Conservation (phyloP, 2,888 invertebrate species). For the Carcina quercana region DNA sequence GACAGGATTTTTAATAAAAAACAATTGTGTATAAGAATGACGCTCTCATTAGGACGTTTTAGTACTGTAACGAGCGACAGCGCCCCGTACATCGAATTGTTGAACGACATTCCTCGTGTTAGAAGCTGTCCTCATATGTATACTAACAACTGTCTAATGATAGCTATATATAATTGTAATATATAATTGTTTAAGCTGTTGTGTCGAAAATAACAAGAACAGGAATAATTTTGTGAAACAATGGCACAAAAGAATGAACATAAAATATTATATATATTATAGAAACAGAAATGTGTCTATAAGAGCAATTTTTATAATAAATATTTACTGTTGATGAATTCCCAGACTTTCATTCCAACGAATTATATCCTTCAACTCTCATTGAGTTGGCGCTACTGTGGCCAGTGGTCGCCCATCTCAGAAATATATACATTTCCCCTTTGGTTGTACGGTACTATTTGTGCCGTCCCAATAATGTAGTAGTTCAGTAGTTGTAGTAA, state of each 20-base stretch:
- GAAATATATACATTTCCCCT: too few species aligned
- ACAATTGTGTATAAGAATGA: slow-evolving; percentile 63
- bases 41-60: slow-evolving; percentile 56
- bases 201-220: slow-evolving; percentile 72
- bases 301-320: slow-evolving; percentile 76
- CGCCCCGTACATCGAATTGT: slow-evolving; percentile 69
- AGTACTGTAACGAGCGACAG: slow-evolving; percentile 54
- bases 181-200: slow-evolving; percentile 73
- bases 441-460: too few species aligned
- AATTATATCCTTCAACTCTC: too few species aligned
- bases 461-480: too few species aligned
- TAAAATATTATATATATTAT: slow-evolving; percentile 74
- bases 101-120: slow-evolving; percentile 62
- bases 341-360: slow-evolving; percentile 52
- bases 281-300: slow-evolving; percentile 74
- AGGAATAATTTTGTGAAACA: slow-evolving; percentile 75
- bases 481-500: too few species aligned
- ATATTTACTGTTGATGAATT: slow-evolving; percentile 74
- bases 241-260: slow-evolving; percentile 74
- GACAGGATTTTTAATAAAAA: slow-evolving; percentile 70
- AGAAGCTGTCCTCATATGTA: slow-evolving; percentile 56
- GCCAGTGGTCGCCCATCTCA: too few species aligned
- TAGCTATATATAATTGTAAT: slow-evolving; percentile 67
- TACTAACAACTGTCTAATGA: slow-evolving; percentile 62
- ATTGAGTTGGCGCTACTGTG: too few species aligned